Percentiles rank a stretch among this genome's conserved stretches.
phyloP scores from a whole-genome alignment of 64 coral and sea anemone genomes.

The Actinia equina region DNA sequence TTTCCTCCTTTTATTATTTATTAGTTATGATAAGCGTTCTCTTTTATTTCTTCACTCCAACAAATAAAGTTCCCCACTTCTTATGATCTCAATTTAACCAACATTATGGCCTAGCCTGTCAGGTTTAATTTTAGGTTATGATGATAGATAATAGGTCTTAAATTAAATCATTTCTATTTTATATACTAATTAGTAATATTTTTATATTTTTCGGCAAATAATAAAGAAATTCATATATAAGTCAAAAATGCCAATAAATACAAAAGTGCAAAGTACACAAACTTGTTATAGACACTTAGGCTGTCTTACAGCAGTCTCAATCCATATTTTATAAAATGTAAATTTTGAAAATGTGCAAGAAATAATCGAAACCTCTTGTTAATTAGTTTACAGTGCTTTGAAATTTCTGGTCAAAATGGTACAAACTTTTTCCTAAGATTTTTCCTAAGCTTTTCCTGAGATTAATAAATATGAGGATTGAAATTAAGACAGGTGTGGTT shows the following conservation, averaged over 20 bases:
- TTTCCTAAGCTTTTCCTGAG: neutral
- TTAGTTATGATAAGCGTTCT: neutral
- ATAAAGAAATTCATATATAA: no score
- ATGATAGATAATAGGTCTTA: neutral
- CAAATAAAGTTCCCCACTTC: neutral
- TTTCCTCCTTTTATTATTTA: neutral
- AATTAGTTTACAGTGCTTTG: neutral
- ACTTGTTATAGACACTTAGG: neutral
- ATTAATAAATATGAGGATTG: neutral
- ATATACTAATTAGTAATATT: neutral
- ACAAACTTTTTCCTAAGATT: neutral
- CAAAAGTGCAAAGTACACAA: neutral
- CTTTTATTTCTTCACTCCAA: neutral
- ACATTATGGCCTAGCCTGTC: neutral
- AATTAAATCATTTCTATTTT: neutral
- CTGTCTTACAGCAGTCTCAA: neutral
- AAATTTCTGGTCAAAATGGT: neutral
- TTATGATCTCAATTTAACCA: neutral
- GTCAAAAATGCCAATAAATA: neutral
- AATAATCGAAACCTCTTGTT: neutral
- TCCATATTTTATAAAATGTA: neutral
- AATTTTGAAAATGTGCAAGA: neutral
- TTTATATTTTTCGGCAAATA: neutral
- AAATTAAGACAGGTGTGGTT: neutral
- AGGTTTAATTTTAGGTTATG: neutral